These are phyloP conservation scores for Porites evermanni DNA, from an alignment of 92 coral and sea anemone genomes.

Conservation along the genomic window DNA sequence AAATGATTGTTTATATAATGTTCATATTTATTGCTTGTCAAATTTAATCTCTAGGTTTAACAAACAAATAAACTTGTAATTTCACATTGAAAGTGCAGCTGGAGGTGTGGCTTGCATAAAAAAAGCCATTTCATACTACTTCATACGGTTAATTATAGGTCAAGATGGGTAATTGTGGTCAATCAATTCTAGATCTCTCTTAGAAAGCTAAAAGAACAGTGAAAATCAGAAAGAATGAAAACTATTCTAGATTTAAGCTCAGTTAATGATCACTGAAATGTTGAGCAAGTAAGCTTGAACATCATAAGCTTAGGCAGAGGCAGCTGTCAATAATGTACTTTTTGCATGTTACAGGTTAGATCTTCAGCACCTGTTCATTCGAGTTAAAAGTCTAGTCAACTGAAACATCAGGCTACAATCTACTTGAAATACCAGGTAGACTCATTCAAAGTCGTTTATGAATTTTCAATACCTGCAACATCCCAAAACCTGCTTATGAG, in stretches of 20 bases:
- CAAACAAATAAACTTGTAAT: not conserved
- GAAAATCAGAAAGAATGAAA: slow-evolving; percentile 2
- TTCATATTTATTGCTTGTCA: too few species aligned
- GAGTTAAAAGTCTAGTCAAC: not conserved
- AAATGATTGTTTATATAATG: too few species aligned
- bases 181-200: slow-evolving; percentile 4
- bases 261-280: not conserved
- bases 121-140: not conserved
- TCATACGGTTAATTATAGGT: too few species aligned
- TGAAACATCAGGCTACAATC: not conserved
- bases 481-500: slow-evolving; percentile 2
- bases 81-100: slow-evolving; percentile 5
- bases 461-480: slow-evolving; percentile 1
- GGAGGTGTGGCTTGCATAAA: not conserved
- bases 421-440: slow-evolving; percentile 6
- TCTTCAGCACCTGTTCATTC: slow-evolving; percentile 12
- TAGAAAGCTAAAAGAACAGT: not conserved
- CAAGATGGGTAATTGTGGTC: not conserved
- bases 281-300: slow-evolving; percentile 1
- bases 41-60: too few species aligned
- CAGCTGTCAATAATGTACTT: not conserved
- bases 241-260: slow-evolving; percentile 6
- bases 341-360: slow-evolving; percentile 13
- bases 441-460: slow-evolving; percentile 3
- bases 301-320: not conserved